A percentile compares a stretch with the other conserved stretches of the same genome.
Conservation (phyloP, 2,797 vertebrate species). For the Channa striata region DNA sequence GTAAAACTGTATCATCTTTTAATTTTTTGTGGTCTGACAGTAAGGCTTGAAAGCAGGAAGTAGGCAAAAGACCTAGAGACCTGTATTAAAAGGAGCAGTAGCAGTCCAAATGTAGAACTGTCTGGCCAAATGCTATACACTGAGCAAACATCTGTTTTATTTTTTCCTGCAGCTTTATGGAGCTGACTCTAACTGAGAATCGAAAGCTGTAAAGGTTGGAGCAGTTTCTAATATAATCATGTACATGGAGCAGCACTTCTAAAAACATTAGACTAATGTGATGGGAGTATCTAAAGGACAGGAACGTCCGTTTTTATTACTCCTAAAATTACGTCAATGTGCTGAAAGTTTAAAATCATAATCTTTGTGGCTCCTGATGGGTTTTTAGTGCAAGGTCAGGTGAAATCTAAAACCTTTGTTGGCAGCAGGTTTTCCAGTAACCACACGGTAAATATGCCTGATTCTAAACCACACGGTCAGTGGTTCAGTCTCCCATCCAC, state of each 20-base stretch:
- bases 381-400: no score
- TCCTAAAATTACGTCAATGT: neutral
- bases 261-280: conserved; percentile 1
- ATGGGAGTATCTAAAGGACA: neutral
- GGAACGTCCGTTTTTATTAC: neutral
- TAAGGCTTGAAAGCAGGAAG: neutral
- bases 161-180: neutral
- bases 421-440: no score
- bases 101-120: neutral
- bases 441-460: no score
- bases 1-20: neutral
- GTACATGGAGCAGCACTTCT: neutral
- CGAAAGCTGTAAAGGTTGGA: conserved; percentile 1
- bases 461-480: no score
- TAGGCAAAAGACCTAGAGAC: neutral
- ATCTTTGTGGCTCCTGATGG: no score
- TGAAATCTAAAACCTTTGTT: no score
- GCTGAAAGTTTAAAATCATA: neutral
- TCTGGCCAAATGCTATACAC: neutral
- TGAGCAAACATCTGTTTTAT: neutral
- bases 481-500: no score
- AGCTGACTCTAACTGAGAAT: neutral
- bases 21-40: neutral
- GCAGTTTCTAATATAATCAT: no score
- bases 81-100: neutral